phyloP scores from a whole-genome alignment of 2,113 vertebrate species.

The Pseudopipra pipra region DNA sequence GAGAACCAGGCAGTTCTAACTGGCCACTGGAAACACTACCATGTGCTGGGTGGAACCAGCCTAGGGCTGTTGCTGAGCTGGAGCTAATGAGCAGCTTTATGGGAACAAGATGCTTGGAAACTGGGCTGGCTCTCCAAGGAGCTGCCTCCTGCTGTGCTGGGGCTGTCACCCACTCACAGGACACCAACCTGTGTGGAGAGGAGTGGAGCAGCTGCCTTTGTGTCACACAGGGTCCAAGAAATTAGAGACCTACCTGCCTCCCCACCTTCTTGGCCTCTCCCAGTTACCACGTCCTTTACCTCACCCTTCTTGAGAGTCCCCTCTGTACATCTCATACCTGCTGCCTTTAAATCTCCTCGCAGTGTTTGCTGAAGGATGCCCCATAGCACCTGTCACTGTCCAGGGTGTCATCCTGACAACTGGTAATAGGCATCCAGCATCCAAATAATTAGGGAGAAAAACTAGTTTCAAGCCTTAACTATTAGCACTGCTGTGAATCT shows the following conservation, averaged over 20 bases:
- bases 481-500: neutral
- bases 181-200: neutral
- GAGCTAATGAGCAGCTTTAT: conserved; percentile 28
- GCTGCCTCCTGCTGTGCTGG: neutral
- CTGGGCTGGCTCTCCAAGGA: neutral
- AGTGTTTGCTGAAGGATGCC: neutral
- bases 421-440: neutral
- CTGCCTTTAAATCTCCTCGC: neutral
- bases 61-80: neutral
- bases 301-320: neutral
- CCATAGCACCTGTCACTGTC: accelerated
- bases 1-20: conserved; percentile 34
- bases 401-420: neutral
- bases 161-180: neutral
- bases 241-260: neutral
- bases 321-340: accelerated
- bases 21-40: conserved; percentile 41
- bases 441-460: neutral
- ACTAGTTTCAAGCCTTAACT: neutral
- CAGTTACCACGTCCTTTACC: accelerated
- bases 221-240: accelerated
- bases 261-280: neutral
- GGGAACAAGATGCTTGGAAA: conserved; percentile 47
- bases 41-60: conserved; percentile 62
- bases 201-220: accelerated